These are phyloP conservation scores for Napeogenes inachia DNA, from an alignment of 2,888 invertebrate species.

Conservation along the genomic window DNA sequence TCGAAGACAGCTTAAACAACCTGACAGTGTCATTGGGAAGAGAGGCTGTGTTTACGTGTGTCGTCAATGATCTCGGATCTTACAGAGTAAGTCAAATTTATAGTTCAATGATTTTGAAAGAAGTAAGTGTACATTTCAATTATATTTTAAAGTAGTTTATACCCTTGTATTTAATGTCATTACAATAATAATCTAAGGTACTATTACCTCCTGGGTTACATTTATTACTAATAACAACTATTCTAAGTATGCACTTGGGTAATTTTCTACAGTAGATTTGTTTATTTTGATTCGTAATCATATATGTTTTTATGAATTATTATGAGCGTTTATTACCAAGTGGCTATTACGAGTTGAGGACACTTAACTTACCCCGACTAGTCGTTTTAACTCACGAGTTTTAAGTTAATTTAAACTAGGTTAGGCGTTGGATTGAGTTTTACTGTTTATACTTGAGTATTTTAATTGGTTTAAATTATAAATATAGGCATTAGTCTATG, in stretches of 20 bases:
- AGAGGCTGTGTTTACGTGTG: slow-evolving; percentile 89
- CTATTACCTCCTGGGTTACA: no score
- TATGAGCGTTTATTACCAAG: not conserved
- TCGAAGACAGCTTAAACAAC: slow-evolving; percentile 87
- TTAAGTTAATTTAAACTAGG: slow-evolving; percentile 3
- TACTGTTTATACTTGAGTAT: not conserved
- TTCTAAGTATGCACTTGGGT: not conserved
- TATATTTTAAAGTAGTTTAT: no score
- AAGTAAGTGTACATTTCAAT: no score
- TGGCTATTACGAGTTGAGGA: not conserved
- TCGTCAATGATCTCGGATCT: slow-evolving; percentile 87
- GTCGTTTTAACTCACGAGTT: not conserved
- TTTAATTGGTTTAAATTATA: not conserved
- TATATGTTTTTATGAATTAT: not conserved
- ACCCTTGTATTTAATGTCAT: no score
- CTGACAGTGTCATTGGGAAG: slow-evolving; percentile 88
- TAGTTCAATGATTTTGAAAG: no score
- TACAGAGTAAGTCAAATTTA: slow-evolving; percentile 82
- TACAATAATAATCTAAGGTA: no score
- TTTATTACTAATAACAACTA: not conserved
- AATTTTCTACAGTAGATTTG: not conserved
- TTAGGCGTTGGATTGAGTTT: not conserved
- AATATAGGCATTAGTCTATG: not conserved
- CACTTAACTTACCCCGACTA: not conserved
- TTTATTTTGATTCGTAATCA: not conserved